phyloP scores from a whole-genome alignment of 2,888 invertebrate species.

The Asteroscopus sphinx region DNA sequence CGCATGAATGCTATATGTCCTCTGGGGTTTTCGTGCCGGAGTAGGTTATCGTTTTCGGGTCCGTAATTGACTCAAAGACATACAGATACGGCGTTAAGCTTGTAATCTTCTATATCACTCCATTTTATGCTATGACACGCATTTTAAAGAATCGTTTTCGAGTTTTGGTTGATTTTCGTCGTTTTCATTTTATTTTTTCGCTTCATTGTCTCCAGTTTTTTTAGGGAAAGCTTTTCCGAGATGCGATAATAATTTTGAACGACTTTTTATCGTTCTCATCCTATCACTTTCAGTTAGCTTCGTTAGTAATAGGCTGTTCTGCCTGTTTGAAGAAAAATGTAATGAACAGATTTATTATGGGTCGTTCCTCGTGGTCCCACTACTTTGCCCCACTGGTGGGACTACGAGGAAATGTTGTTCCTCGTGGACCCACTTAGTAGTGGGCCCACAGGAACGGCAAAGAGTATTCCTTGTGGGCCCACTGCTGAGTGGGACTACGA shows the following conservation, averaged over 20 bases:
- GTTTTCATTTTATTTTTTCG: conserved; percentile 7
- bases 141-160: conserved; percentile 3
- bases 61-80: conserved; percentile 33
- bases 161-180: not conserved
- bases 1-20: conserved; percentile 57
- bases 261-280: conserved; percentile 6
- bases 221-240: not conserved
- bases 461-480: no score
- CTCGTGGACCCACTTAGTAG: no score
- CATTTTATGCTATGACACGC: conserved; percentile 6
- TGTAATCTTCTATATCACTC: conserved; percentile 15
- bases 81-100: conserved; percentile 5
- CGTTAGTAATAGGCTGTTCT: conserved; percentile 6
- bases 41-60: conserved; percentile 40
- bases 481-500: no score
- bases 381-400: no score
- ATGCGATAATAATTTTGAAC: conserved; percentile 13
- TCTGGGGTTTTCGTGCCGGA: conserved; percentile 28
- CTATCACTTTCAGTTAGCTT: conserved; percentile 10
- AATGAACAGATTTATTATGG: conserved; percentile 10
- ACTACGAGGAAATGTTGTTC: no score
- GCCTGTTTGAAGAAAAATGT: conserved; percentile 4
- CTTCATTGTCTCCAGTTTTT: not conserved
- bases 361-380: no score
- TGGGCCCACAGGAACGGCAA: no score